Conservation (phyloP, 53 echinoderm and acorn worm genomes). For the Zoroaster sp. region DNA sequence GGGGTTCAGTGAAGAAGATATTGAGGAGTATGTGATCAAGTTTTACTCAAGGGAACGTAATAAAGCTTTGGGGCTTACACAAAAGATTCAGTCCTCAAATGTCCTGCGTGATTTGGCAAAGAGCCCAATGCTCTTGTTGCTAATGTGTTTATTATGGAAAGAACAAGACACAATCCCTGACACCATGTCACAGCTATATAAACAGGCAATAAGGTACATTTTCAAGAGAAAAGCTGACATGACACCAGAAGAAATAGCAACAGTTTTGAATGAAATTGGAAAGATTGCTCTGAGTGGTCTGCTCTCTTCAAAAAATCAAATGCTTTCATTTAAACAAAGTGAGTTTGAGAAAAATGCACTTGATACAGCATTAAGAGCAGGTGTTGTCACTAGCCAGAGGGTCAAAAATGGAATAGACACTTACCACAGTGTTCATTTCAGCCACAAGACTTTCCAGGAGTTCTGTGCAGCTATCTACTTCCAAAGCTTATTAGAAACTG, state of each 20-base stretch:
- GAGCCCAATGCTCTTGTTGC: not conserved
- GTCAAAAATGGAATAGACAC: not conserved
- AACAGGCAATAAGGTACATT: not conserved
- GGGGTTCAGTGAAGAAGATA: not conserved
- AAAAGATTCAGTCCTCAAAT: not conserved
- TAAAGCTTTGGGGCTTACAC: not conserved
- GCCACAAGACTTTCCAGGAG: conserved; percentile 15
- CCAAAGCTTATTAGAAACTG: not conserved
- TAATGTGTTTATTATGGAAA: conserved; percentile 18
- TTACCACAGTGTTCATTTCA: not conserved
- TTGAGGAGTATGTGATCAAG: not conserved
- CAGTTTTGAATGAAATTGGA: not conserved
- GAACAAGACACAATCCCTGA: not conserved
- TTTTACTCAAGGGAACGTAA: not conserved
- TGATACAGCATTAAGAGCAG: not conserved
- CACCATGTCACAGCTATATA: not conserved
- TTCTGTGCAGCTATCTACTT: not conserved
- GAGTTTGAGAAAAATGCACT: not conserved
- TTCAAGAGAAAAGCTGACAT: not conserved
- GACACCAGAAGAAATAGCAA: not conserved
- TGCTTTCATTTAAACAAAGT: not conserved
- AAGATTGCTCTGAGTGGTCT: not conserved
- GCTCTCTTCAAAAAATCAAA: not conserved
- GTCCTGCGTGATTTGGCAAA: not conserved
- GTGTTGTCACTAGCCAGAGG: not conserved